Base-by-base conservation (phyloP, 2,113 vertebrate genomes). In the Protobothrops mucrosquamatus region DNA sequence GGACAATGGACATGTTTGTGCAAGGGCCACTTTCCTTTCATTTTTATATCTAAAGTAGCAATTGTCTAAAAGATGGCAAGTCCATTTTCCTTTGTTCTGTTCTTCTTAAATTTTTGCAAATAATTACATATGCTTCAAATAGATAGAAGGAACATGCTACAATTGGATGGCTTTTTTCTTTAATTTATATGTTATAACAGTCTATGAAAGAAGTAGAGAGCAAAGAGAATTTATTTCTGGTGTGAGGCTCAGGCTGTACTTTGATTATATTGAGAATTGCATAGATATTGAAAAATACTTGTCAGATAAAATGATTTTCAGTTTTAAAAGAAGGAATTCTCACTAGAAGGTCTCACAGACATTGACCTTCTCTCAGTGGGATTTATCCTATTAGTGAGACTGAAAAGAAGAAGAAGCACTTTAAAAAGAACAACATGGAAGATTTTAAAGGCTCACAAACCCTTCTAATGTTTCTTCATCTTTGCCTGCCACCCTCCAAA, bases 401-500 rank as follows among this genome's bases (percentile, higher is more conserved):
- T 95, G 34, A 24, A 92, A 95, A 97, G 94, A 29, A 55, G 48
- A 93, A 94, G 74, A 92, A 89, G 2, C 24, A 24, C 92, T 93
- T 90, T 56, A 92, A 91, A 95, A 93, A 88, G 69, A 88, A 94
- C 86, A 95, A 91, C 87, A 95, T 96, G 87, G 55, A 95, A 95
- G 39, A 59, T 9, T 96, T 95, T 91, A 94, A 96, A 96, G 51
- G 85, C 93, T 89, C 81, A 94, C 94, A 95, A 51, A 97, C 34
- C 39, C 93, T 59, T 92, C 92, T 91, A 59, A 93, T 94, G 88
- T 22, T 39, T 81, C 74, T 22, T 18, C 34, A 43, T 22, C 34
- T 39, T 39, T 22, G 74, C 18, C 74, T 81, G 34, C 7, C 34
- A 81, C 69, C 34, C 34, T 22, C 3, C 34, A 3, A 81, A 81